Evolutionary conservation across 2,888 invertebrate species (phyloP).

Genomic region (Drosophila niveifrons): DNA sequence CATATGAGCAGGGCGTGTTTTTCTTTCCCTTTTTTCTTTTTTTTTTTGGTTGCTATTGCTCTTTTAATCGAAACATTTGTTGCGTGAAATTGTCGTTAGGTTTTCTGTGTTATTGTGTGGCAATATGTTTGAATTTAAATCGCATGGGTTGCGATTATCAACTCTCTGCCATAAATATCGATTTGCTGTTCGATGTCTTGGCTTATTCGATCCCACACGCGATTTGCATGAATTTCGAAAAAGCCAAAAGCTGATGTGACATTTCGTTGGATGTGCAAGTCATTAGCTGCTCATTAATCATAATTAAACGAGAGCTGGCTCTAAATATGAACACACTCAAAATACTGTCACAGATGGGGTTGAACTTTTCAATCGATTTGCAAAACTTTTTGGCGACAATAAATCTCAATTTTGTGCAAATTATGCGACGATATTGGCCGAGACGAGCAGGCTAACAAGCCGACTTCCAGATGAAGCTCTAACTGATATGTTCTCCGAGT

Average conservation of each 20-base stretch:
- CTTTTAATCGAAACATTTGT: slow-evolving; percentile 81
- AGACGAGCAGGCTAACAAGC: slow-evolving; percentile 18
- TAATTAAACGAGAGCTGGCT: slow-evolving; percentile 55
- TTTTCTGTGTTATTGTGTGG: slow-evolving; percentile 38
- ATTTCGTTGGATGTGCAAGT: slow-evolving; percentile 33
- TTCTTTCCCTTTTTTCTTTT: slow-evolving; percentile 32
- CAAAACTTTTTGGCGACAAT: slow-evolving; percentile 52
- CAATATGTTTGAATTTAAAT: slow-evolving; percentile 77
- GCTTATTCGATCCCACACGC: background rate
- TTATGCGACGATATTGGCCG: slow-evolving; percentile 75
- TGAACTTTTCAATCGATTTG: slow-evolving; percentile 46
- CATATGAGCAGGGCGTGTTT: slow-evolving; percentile 64
- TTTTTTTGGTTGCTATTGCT: slow-evolving; percentile 36
- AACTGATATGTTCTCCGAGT: slow-evolving; percentile 38
- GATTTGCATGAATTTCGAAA: background rate
- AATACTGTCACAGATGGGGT: slow-evolving; percentile 36
- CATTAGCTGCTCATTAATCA: slow-evolving; percentile 73
- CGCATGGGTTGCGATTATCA: slow-evolving; percentile 21
- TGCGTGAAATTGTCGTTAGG: slow-evolving; percentile 76
- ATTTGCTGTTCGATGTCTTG: slow-evolving; percentile 29
- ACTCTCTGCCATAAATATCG: slow-evolving; percentile 15
- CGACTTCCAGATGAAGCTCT: slow-evolving; percentile 47
- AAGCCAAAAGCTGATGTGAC: slow-evolving; percentile 16
- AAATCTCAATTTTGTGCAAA: slow-evolving; percentile 79
- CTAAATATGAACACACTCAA: slow-evolving; percentile 30